phyloP scores from a whole-genome alignment of 2,888 invertebrate species.

The Dexiosoma caninum region DNA sequence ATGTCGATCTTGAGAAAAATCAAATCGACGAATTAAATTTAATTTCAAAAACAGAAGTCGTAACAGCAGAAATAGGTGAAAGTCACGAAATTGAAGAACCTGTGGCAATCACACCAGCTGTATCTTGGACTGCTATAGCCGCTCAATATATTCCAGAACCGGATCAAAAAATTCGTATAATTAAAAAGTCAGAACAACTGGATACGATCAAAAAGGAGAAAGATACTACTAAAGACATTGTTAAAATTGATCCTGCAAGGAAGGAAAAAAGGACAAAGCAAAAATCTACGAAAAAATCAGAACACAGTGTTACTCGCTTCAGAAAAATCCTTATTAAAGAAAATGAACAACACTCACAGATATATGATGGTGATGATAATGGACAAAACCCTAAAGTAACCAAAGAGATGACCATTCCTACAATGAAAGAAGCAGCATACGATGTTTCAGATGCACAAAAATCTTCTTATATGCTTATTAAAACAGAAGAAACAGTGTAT shows the following conservation, averaged over 20 bases:
- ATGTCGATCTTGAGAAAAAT: no score
- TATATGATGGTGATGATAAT: background rate
- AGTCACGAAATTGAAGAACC: background rate
- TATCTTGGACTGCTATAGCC: slow-evolving; percentile 72
- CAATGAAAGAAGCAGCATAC: background rate
- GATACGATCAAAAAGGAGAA: background rate
- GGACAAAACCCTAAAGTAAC: slow-evolving; percentile 45
- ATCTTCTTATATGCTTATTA: slow-evolving; percentile 38
- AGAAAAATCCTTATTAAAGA: slow-evolving; percentile 10
- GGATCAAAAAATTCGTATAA: slow-evolving; percentile 68
- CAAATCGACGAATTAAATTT: background rate
- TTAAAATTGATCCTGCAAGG: slow-evolving; percentile 40
- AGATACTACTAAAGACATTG: background rate
- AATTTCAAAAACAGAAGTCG: background rate
- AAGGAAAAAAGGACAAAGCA: slow-evolving; percentile 50
- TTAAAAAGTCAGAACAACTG: slow-evolving; percentile 12
- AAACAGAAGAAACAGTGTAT: slow-evolving; percentile 40
- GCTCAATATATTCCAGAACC: slow-evolving; percentile 73
- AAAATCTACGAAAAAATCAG: slow-evolving; percentile 38
- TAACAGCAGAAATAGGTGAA: background rate
- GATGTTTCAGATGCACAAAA: slow-evolving; percentile 49
- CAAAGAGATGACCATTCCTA: slow-evolving; percentile 5
- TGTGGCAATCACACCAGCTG: slow-evolving; percentile 2
- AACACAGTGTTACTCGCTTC: slow-evolving; percentile 18
- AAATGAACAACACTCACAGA: background rate